These are phyloP conservation scores for Tridacna crocea DNA, from an alignment of 2,888 invertebrate genomes.

Conservation along the genomic window DNA sequence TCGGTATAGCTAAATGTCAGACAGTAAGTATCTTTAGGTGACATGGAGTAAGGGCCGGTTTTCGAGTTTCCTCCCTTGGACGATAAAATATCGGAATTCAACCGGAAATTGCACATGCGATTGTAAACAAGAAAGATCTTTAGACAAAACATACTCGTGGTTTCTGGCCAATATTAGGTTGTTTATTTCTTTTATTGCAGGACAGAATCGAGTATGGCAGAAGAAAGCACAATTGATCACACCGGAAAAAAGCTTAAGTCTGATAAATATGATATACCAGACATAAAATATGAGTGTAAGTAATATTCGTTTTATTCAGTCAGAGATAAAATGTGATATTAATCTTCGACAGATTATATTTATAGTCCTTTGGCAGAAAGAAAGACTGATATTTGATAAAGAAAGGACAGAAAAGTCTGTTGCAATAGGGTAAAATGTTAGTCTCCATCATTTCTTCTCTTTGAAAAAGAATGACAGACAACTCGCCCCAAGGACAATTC, in stretches of 20 bases:
- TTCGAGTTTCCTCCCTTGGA: too few species aligned
- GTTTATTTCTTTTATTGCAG: background rate
- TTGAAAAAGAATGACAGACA: too few species aligned
- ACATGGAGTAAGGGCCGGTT: too few species aligned
- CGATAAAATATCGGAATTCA: background rate
- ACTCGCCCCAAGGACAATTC: too few species aligned
- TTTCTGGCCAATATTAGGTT: background rate
- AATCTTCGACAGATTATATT: too few species aligned
- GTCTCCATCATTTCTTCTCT: background rate
- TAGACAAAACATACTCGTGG: background rate
- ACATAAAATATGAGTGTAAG: conserved; percentile 12
- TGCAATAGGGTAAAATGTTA: too few species aligned
- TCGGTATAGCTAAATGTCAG: too few species aligned
- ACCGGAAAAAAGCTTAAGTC: conserved; percentile 16
- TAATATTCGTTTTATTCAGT: background rate
- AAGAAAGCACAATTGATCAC: background rate
- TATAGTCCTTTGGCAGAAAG: too few species aligned
- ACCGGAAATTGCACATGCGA: conserved; percentile 25
- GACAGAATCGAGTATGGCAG: background rate
- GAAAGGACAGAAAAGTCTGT: too few species aligned
- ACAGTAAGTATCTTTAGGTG: too few species aligned
- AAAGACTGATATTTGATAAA: too few species aligned
- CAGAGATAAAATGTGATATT: too few species aligned
- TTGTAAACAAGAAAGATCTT: conserved; percentile 10
- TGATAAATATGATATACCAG: conserved; percentile 12